Evolutionary conservation across 1,140 invertebrate species (phyloP).

Genomic region (Arctopsyche grandis): DNA sequence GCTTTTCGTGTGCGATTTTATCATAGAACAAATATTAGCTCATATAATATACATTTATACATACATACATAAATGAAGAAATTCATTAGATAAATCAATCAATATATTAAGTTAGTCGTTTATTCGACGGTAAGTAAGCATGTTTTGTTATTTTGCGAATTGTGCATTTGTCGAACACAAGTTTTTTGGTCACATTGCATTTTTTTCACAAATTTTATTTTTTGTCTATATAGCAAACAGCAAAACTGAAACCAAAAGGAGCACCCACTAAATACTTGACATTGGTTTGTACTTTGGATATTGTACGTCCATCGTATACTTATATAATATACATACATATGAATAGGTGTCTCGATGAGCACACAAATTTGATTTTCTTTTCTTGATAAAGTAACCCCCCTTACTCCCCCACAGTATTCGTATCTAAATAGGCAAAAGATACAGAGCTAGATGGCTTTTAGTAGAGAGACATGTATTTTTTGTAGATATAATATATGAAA

Average conservation of each 20-base stretch:
- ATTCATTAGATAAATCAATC: too few relatives aligned
- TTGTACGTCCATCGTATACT: constrained; percentile 23
- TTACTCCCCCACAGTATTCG: neutral
- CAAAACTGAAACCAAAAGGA: constrained; percentile 48
- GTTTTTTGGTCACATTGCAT: constrained; percentile 18
- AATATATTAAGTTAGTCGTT: neutral
- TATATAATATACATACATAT: neutral
- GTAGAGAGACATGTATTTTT: constrained; percentile 5
- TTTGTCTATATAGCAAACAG: constrained; percentile 47
- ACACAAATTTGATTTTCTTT: neutral
- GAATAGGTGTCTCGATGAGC: neutral
- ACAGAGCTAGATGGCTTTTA: constrained; percentile 26
- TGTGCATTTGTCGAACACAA: constrained; percentile 28
- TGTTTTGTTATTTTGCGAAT: constrained; percentile 23
- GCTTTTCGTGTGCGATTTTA: too few relatives aligned
- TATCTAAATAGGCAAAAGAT: constrained; percentile 21
- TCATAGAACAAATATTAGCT: too few relatives aligned
- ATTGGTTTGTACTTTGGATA: constrained; percentile 53
- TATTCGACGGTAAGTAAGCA: constrained; percentile 36
- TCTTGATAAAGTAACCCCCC: neutral
- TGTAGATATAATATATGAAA: neutral
- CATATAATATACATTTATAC: too few relatives aligned
- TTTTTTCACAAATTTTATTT: constrained; percentile 41
- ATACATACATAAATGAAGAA: too few relatives aligned
- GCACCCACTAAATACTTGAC: constrained; percentile 47